phyloP scores from a whole-genome alignment of 2,888 invertebrate species.

The Athripsodes cinereus region DNA sequence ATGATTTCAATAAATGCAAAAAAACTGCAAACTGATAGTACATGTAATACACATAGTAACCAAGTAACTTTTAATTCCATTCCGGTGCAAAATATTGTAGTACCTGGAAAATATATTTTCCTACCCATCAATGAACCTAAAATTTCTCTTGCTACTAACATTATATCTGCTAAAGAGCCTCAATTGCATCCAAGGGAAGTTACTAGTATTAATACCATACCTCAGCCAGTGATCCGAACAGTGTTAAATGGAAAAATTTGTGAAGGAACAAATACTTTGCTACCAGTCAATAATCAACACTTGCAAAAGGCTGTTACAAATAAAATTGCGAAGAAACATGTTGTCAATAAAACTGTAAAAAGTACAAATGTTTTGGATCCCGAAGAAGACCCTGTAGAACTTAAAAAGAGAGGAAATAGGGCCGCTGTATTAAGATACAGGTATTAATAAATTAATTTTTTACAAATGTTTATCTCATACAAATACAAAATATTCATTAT shows the following conservation, averaged over 20 bases:
- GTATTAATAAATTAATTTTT: too few species aligned
- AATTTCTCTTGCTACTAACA: constrained; percentile 7
- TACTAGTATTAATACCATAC: not conserved
- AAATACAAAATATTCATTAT: too few species aligned
- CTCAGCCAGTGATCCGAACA: constrained; percentile 10
- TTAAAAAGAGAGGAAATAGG: constrained; percentile 19
- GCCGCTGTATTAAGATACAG: constrained; percentile 25
- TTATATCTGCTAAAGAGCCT: constrained; percentile 1
- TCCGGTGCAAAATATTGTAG: constrained; percentile 4
- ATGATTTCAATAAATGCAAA: constrained; percentile 16
- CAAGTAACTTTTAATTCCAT: constrained; percentile 6
- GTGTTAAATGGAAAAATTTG: constrained; percentile 12
- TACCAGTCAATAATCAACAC: not conserved
- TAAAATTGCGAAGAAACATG: not conserved
- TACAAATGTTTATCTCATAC: too few species aligned
- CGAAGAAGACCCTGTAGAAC: not conserved
- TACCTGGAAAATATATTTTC: constrained; percentile 17
- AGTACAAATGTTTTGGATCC: not conserved
- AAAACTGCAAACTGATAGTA: not conserved
- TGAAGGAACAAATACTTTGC: not conserved
- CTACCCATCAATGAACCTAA: constrained; percentile 5
- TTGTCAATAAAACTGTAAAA: not conserved
- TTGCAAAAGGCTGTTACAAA: not conserved
- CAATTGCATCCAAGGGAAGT: constrained; percentile 2
- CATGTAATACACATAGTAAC: not conserved